Evolutionary conservation across 2,797 vertebrate species (phyloP).

Genomic region (Trachops cirrhosus): DNA sequence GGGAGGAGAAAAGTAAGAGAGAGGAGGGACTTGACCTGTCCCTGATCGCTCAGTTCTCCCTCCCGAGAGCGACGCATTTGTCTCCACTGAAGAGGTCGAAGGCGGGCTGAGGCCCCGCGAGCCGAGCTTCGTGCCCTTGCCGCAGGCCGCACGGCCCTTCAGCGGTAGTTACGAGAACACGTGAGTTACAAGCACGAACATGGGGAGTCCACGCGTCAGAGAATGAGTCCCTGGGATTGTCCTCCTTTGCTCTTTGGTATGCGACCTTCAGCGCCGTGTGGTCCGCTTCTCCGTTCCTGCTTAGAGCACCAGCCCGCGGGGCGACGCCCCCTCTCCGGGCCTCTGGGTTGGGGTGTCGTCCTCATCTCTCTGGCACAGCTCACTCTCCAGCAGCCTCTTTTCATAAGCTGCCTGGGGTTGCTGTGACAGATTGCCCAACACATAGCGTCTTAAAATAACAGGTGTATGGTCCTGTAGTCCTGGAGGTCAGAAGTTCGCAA

Average conservation of each 20-base stretch:
- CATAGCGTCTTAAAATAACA: neutral
- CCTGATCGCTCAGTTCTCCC: slow-evolving; percentile 6
- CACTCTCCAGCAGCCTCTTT: neutral
- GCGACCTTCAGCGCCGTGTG: neutral
- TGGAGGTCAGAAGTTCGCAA: neutral
- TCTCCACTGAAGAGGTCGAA: neutral
- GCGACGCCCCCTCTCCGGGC: neutral
- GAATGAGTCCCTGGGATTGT: neutral
- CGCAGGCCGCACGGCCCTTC: neutral
- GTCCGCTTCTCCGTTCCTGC: neutral
- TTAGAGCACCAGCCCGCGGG: neutral
- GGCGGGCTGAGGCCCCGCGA: neutral
- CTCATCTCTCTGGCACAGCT: neutral
- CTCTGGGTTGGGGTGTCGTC: neutral
- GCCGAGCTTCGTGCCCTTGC: neutral
- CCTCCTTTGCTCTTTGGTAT: neutral
- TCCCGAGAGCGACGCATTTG: neutral
- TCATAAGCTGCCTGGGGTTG: neutral
- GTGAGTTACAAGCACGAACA: neutral
- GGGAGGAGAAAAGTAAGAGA: neutral
- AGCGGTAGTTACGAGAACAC: neutral
- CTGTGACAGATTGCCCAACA: neutral
- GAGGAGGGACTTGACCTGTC: neutral
- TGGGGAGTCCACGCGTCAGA: neutral
- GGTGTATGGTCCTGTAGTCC: neutral